phyloP scores from a whole-genome alignment of 2,113 vertebrate species.

The Microcebus tavaratra region DNA sequence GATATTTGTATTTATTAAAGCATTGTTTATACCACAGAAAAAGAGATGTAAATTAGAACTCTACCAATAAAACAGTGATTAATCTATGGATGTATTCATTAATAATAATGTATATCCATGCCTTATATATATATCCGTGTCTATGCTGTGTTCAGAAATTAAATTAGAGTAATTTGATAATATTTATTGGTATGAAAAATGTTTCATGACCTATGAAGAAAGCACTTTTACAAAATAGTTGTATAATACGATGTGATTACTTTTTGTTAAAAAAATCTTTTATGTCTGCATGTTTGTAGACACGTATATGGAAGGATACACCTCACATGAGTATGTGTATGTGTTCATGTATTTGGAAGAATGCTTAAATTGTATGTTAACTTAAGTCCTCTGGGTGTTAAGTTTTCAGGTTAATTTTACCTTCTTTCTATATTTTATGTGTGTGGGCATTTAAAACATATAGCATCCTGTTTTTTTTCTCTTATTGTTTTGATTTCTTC shows the following conservation, averaged over 20 bases:
- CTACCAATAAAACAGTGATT: too few species aligned
- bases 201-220: not conserved
- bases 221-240: conserved; percentile 6
- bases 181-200: not conserved
- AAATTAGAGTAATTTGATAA: not conserved
- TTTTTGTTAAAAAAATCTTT: not conserved
- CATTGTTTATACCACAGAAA: too few species aligned
- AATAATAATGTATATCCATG: too few species aligned
- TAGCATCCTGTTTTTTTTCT: not conserved
- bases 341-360: not conserved
- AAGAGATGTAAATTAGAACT: too few species aligned
- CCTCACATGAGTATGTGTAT: not conserved
- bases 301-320: too few species aligned
- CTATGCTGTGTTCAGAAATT: not conserved
- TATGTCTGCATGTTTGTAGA: not conserved
- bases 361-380: not conserved
- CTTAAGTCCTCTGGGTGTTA: not conserved
- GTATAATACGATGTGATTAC: not conserved
- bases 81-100: too few species aligned
- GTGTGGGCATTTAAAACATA: not conserved
- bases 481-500: not conserved
- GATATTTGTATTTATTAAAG: too few species aligned
- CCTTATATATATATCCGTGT: too few species aligned
- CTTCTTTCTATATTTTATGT: not conserved
- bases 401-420: conserved; percentile 17